Evolutionary conservation across 1,140 invertebrate genomes (phyloP).

Genomic region (Hycleus phaleratus): DNA sequence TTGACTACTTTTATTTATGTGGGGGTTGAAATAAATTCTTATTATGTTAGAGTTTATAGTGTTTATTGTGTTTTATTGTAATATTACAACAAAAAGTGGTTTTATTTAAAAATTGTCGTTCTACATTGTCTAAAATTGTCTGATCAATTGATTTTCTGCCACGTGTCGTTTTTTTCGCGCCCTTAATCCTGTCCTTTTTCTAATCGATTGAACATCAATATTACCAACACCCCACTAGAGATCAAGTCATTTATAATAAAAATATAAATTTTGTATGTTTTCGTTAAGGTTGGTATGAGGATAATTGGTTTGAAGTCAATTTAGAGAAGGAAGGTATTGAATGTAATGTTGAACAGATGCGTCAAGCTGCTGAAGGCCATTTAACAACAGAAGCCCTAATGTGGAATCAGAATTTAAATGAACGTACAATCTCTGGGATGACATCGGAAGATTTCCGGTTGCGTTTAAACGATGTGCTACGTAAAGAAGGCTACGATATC

Average conservation of each 20-base stretch:
- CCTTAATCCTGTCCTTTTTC: no score
- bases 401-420: conserved; percentile 88
- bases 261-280: neutral
- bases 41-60: no score
- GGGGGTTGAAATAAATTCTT: no score
- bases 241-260: neutral
- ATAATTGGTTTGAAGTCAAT: conserved; percentile 94
- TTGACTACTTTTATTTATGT: no score
- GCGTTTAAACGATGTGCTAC: conserved; percentile 69
- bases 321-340: conserved; percentile 83
- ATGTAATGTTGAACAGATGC: conserved; percentile 90
- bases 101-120: no score
- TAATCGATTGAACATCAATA: no score
- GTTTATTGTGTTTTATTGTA: no score
- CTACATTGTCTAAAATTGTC: no score
- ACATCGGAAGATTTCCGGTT: conserved; percentile 67
- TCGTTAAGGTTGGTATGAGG: conserved; percentile 88
- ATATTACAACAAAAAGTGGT: no score
- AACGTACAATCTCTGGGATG: conserved; percentile 91
- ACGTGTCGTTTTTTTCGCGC: no score
- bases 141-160: no score
- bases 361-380: conserved; percentile 89
- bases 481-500: conserved; percentile 72
- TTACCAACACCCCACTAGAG: no score
- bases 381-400: conserved; percentile 97